Base-by-base conservation (phyloP, 2,797 vertebrate species). In the Coregonus suidteri region DNA sequence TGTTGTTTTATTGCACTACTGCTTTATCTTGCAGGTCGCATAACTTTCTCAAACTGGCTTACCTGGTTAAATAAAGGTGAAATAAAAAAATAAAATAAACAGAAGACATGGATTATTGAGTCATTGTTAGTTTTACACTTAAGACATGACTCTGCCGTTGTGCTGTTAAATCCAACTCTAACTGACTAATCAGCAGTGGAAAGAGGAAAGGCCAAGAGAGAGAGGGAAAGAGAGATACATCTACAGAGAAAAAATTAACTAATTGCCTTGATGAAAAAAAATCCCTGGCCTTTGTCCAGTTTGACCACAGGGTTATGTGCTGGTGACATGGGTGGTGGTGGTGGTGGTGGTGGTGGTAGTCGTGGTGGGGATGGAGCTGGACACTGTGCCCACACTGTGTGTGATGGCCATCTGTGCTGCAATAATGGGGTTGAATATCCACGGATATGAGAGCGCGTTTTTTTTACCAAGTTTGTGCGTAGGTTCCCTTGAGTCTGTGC, bases 201-300 rank as follows among this genome's bases (percentile, higher is more conserved):
- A 30, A 6, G 31, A 79, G 79, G 31, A 54, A 6, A 62, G 59
- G 59, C 59, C 59, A 62, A 62, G 30, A 67, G 65, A 67, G 68
- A 47, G 18, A 47, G 67, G 7, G 18, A n/a, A 13, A 37, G 37
- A 69, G 64, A 66, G 25, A 13, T 3, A 14, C 7, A 37, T 6
- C 66, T 20, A 65, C 54, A 51, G 4, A 3, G 78, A 59, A 75
- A 65, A 80, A 82, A 85, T 84, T 85, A 64, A 71, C 69, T 88
- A 88, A 67, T 66, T 67, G 30, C 65, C 89, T 90, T 90, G 90
- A 89, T 87, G 90, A 88, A 90, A 87, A 90, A 25, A 62, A 84
- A 84, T 90, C 82, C 71, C 73, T 90, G 89, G 88, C 89, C 0
- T 71, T 70, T 82, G 76, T 89, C 90, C 90, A 91, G 85, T 91